Conservation (phyloP, 2,797 vertebrate genomes). For the Danio albolineatus region DNA sequence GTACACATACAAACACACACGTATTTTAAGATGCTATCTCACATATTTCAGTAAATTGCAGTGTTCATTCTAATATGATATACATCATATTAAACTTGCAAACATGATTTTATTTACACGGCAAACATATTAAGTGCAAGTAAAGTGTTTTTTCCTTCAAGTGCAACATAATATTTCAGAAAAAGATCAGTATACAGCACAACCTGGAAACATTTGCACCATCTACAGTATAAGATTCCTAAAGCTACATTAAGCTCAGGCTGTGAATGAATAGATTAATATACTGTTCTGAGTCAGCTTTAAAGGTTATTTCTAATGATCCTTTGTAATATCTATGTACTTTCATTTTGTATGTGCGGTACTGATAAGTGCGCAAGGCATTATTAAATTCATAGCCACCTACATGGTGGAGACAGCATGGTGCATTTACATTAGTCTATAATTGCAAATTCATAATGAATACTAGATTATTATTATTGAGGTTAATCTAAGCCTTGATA, state of each 20-base stretch:
- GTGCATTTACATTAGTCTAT: not conserved
- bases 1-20: no score
- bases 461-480: not conserved
- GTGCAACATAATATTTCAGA: not conserved
- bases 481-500: slow-evolving; percentile 4
- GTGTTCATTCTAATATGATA: not conserved
- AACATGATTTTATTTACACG: no score
- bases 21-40: not conserved
- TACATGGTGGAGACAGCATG: not conserved
- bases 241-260: not conserved
- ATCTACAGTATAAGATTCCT: not conserved
- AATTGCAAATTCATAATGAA: not conserved
- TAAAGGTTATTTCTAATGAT: not conserved
- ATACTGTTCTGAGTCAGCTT: slow-evolving; percentile 9
- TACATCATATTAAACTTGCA: no score
- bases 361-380: not conserved
- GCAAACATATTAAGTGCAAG: no score
- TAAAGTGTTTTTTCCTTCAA: not conserved
- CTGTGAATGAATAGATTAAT: slow-evolving; percentile 4
- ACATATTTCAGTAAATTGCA: not conserved
- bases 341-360: not conserved
- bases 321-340: not conserved
- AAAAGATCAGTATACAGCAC: not conserved
- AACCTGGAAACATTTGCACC: not conserved
- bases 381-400: not conserved